These are phyloP conservation scores for Silurus aristotelis DNA, from an alignment of 2,797 vertebrate genomes.

Conservation along the genomic window DNA sequence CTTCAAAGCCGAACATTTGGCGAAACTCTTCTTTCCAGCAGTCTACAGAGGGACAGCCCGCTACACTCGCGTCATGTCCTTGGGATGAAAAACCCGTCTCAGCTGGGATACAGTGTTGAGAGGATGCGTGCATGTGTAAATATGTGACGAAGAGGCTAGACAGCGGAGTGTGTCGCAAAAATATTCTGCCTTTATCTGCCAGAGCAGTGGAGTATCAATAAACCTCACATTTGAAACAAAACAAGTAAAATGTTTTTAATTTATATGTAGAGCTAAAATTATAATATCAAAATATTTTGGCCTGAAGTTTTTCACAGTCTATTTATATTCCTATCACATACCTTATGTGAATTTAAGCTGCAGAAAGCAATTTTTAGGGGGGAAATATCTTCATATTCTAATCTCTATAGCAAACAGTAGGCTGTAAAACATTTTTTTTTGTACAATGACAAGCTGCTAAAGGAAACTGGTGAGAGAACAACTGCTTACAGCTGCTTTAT, in stretches of 20 bases:
- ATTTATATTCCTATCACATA: background rate
- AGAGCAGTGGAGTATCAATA: constrained; percentile 26
- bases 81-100: constrained; percentile 51
- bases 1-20: constrained; percentile 63
- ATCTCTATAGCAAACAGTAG: background rate
- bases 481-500: background rate
- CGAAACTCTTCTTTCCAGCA: constrained; percentile 57
- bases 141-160: background rate
- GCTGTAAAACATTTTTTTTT: background rate
- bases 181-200: background rate
- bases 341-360: background rate
- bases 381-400: background rate
- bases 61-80: constrained; percentile 55
- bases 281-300: too few relatives aligned
- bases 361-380: background rate
- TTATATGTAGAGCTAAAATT: background rate
- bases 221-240: background rate
- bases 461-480: background rate
- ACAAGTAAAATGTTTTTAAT: background rate
- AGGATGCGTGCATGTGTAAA: constrained; percentile 2
- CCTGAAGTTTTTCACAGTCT: background rate
- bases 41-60: constrained; percentile 43
- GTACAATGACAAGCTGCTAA: background rate
- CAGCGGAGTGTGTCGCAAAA: constrained; percentile 13
- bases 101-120: constrained; percentile 21